These are phyloP conservation scores for Troides aeacus DNA, from an alignment of 2,888 invertebrate species.

Conservation along the genomic window DNA sequence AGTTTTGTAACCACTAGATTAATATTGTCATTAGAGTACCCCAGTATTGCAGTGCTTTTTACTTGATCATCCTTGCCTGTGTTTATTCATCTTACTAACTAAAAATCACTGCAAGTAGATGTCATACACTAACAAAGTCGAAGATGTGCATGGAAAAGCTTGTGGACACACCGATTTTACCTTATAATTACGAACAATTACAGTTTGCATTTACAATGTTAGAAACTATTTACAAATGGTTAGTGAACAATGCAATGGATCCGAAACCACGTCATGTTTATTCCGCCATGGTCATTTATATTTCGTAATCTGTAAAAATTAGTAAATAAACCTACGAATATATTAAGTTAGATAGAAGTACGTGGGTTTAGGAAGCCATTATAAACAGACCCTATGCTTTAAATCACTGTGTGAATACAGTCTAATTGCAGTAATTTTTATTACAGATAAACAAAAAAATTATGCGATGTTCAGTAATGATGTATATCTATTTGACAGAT, in stretches of 20 bases:
- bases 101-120: slow-evolving; percentile 68
- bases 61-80: slow-evolving; percentile 82
- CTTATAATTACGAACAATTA: slow-evolving; percentile 15
- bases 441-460: slow-evolving; percentile 30
- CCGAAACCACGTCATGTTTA: slow-evolving; percentile 26
- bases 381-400: slow-evolving; percentile 42
- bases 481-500: slow-evolving; percentile 69
- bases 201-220: slow-evolving; percentile 12
- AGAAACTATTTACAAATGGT: slow-evolving; percentile 18
- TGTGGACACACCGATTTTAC: slow-evolving; percentile 41
- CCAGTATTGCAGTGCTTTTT: slow-evolving; percentile 78
- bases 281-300: neutral
- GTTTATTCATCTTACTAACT: slow-evolving; percentile 79
- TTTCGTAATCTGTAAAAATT: neutral
- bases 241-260: slow-evolving; percentile 11
- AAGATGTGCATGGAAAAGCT: slow-evolving; percentile 70
- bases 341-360: slow-evolving; percentile 7
- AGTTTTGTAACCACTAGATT: slow-evolving; percentile 77
- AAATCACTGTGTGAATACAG: slow-evolving; percentile 46
- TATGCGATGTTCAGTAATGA: slow-evolving; percentile 4
- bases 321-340: no score
- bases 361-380: slow-evolving; percentile 31
- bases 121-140: slow-evolving; percentile 65
- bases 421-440: slow-evolving; percentile 33
- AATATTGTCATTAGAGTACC: slow-evolving; percentile 72